A percentile compares a stretch with the other conserved stretches of the same genome.
Evolutionary conservation across 2,113 vertebrate species (phyloP).

Genomic region (Gavialis gangeticus): DNA sequence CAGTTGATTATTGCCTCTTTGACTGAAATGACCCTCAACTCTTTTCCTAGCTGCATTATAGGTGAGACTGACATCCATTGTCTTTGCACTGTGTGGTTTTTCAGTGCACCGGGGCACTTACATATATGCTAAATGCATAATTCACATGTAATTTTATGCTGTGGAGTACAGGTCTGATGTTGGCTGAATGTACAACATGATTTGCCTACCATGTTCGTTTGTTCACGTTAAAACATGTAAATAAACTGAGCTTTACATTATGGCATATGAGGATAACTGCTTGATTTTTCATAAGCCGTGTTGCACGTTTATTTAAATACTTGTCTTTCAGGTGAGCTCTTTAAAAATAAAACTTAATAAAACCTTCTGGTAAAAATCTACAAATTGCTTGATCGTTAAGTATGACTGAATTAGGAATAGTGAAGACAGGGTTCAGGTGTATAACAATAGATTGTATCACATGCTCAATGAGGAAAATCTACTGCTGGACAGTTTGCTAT

Average conservation of each 20-base stretch:
- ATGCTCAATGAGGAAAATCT: not conserved
- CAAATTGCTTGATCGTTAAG: not conserved
- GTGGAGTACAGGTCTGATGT: not conserved
- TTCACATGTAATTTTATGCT: not conserved
- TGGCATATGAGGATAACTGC: not conserved
- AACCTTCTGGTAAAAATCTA: constrained; percentile 13
- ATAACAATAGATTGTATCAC: fast-evolving
- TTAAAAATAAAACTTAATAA: constrained; percentile 54
- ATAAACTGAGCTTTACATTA: constrained; percentile 52
- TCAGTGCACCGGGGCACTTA: constrained; percentile 43
- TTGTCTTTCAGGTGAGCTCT: constrained; percentile 37
- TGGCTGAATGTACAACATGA: constrained; percentile 41
- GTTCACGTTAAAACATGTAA: constrained; percentile 32
- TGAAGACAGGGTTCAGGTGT: not conserved
- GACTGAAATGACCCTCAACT: not conserved
- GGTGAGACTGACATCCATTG: not conserved
- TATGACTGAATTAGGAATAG: not conserved
- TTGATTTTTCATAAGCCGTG: constrained; percentile 45
- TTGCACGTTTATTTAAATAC: constrained; percentile 37
- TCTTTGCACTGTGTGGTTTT: constrained; percentile 1
- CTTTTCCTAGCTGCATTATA: not conserved
- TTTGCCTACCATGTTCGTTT: not conserved
- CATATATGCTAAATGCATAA: not conserved
- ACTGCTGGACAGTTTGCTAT: not conserved
- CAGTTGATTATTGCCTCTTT: not conserved